These are phyloP conservation scores for Ranitomeya imitator DNA, from an alignment of 2,113 vertebrate genomes.

Conservation along the genomic window DNA sequence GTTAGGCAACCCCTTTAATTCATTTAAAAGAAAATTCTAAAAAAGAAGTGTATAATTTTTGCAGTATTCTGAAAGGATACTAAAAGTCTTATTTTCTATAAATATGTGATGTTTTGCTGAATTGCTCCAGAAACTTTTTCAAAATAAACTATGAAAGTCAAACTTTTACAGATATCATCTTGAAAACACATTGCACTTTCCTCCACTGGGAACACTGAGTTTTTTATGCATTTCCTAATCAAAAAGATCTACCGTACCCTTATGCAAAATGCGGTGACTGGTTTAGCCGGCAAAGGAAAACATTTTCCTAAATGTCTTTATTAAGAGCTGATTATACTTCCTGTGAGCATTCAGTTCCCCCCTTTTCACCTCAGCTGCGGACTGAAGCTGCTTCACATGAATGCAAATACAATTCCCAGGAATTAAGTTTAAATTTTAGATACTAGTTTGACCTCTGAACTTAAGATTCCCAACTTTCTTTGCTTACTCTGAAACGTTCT, in stretches of 20 bases:
- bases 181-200: constrained; percentile 43
- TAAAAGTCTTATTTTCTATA: constrained; percentile 13
- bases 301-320: constrained; percentile 46
- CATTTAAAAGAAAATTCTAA: background rate
- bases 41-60: background rate
- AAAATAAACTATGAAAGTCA: constrained; percentile 30
- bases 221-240: constrained; percentile 46
- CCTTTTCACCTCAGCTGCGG: background rate
- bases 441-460: background rate
- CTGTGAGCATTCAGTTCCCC: constrained; percentile 19
- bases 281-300: constrained; percentile 40
- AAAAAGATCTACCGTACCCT: constrained; percentile 12
- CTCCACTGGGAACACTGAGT: constrained; percentile 40
- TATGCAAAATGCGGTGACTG: constrained; percentile 36
- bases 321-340: constrained; percentile 38
- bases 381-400: background rate
- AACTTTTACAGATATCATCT: constrained; percentile 40
- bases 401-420: constrained; percentile 9
- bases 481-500: background rate
- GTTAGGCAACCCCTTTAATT: background rate
- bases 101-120: constrained; percentile 13
- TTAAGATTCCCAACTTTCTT: constrained; percentile 4
- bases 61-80: background rate
- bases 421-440: constrained; percentile 2
- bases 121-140: constrained; percentile 21